Percentiles rank a stretch among this genome's conserved stretches.
These are phyloP conservation scores for Plebejus argus DNA, from an alignment of 2,888 invertebrate genomes.

Conservation along the genomic window DNA sequence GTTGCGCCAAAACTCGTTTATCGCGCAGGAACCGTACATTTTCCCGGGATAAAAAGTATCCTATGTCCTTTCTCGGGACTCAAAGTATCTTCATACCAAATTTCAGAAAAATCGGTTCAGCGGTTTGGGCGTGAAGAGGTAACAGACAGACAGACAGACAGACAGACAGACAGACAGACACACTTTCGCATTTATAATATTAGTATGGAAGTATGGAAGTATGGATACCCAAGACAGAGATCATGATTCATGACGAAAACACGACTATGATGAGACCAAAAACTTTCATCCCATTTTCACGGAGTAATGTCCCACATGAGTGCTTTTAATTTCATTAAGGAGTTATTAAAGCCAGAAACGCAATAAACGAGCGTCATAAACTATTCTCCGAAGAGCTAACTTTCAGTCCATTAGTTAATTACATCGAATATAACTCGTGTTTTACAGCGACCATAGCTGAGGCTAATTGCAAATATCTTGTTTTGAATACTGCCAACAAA, in stretches of 20 bases:
- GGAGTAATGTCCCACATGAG: neutral
- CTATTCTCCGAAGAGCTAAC: neutral
- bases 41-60: no score
- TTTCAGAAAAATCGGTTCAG: no score
- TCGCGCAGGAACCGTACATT: no score
- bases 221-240: neutral
- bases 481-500: neutral
- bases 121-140: no score
- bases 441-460: neutral
- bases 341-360: neutral
- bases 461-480: neutral
- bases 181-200: no score
- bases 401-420: constrained; percentile 28
- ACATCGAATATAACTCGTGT: neutral
- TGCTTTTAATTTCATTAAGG: constrained; percentile 14
- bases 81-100: no score
- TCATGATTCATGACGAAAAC: neutral
- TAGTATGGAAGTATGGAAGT: no score
- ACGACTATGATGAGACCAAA: neutral
- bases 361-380: neutral
- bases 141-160: no score
- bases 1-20: no score
- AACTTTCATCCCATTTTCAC: neutral
- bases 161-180: no score
- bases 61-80: no score